Base-by-base conservation (phyloP, 2,113 vertebrate genomes). In the Anthoscopus minutus region DNA sequence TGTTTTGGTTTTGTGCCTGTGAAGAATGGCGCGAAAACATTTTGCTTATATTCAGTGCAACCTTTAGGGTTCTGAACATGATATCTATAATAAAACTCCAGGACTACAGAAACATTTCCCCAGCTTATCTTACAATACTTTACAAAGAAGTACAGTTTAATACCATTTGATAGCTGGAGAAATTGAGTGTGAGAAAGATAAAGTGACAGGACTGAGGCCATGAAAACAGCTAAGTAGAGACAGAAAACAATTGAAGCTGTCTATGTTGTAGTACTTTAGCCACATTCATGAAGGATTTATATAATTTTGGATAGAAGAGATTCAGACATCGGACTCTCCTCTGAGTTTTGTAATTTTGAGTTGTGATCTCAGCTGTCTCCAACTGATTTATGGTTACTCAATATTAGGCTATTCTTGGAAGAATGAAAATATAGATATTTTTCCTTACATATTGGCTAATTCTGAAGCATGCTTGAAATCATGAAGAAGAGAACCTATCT, bases 331-430 rank as follows among this genome's bases (percentile, higher is more conserved):
- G 54, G 40, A 8, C 66, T 83, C 47, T 83, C 20, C n/a, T 91
- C 30, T 72, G 61, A 72, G 65, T 71, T 89, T 87, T 72, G 61
- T 70, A 94, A 57, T 85, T 84, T 25, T 79, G 61, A 81, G 37
- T 65, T 88, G 40, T 42, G n/a, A 60, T 91, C 61, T 86, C 57
- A 91, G 37, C n/a, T 85, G 70, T 42, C 28, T 85, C 28, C 48
- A 53, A 10, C n/a, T 85, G 58, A 72, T 87, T 87, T 81, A 73
- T 76, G 50, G 45, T 53, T 81, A 72, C 79, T 89, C 89, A 78
- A 70, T 81, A 66, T 30, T 51, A 40, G 47, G 47, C 61, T 86
- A 71, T 57, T 74, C 89, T 87, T 92, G 44, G 17, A 94, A 90
- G 47, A 73, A 57, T 77, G 50, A 54, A 86, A 92, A 91, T n/a